phyloP scores from a whole-genome alignment of 2,113 vertebrate species.

The Columbina picui region DNA sequence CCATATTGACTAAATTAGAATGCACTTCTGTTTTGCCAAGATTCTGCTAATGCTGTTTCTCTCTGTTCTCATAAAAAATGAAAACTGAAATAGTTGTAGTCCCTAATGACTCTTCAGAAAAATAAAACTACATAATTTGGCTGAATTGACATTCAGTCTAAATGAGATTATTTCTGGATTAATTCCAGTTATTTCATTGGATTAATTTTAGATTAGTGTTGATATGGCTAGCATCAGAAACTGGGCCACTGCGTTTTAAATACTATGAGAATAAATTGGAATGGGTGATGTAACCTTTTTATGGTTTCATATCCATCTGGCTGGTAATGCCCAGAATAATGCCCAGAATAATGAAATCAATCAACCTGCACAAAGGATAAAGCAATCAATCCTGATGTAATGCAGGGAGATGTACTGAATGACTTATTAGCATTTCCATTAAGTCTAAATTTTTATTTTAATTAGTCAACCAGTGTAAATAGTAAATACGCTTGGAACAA shows the following conservation, averaged over 20 bases:
- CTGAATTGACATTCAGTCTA: conserved; percentile 13
- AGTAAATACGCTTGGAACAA: not conserved
- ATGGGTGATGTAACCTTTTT: not conserved
- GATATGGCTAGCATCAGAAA: conserved; percentile 19
- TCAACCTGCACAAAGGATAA: conserved; percentile 30
- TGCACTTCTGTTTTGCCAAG: conserved; percentile 1
- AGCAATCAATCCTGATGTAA: not conserved
- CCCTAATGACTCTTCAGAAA: conserved; percentile 1
- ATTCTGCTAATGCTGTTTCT: not conserved
- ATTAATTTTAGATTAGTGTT: conserved; percentile 13
- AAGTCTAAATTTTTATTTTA: conserved; percentile 26
- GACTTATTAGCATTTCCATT: not conserved
- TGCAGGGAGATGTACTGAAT: not conserved
- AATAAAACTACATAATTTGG: conserved; percentile 27
- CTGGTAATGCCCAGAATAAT: conserved; percentile 36
- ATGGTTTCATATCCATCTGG: conserved; percentile 28
- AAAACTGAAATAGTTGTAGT: conserved; percentile 3
- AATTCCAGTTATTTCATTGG: conserved; percentile 37
- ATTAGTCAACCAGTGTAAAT: conserved; percentile 13
- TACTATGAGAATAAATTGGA: conserved; percentile 5
- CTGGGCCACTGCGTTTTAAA: conserved; percentile 19
- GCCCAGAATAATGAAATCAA: conserved; percentile 53
- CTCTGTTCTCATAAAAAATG: not conserved
- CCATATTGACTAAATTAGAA: not conserved
- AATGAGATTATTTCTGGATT: conserved; percentile 34